Conservation (phyloP, 1,140 invertebrate genomes). For the Saxidomus purpurata region DNA sequence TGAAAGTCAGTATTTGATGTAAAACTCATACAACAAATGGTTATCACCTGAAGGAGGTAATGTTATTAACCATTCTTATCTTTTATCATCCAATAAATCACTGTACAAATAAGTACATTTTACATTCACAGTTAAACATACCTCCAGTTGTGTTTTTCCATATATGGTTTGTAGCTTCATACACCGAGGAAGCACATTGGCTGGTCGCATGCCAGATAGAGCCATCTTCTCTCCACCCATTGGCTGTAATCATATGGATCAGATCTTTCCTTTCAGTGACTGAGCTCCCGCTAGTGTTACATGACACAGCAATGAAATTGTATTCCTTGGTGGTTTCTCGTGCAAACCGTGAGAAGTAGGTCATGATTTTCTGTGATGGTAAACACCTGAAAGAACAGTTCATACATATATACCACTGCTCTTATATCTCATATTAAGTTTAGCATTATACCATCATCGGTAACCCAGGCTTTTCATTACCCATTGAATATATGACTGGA, state of each 20-base stretch:
- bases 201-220: conserved; percentile 81
- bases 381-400: conserved; percentile 74
- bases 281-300: conserved; percentile 73
- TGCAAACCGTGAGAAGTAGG: conserved; percentile 80
- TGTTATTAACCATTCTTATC: too few species aligned
- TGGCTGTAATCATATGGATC: conserved; percentile 81
- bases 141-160: conserved; percentile 76
- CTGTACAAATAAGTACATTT: too few species aligned
- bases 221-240: conserved; percentile 83
- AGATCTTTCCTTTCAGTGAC: conserved; percentile 77
- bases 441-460: too few species aligned
- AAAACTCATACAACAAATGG: too few species aligned
- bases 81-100: too few species aligned
- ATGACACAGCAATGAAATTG: conserved; percentile 82
- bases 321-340: conserved; percentile 79
- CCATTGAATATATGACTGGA: too few species aligned
- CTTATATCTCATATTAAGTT: too few species aligned
- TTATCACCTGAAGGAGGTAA: too few species aligned
- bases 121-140: too few species aligned
- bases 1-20: too few species aligned
- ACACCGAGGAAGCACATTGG: conserved; percentile 80
- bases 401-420: too few species aligned
- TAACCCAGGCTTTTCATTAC: too few species aligned
- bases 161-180: conserved; percentile 76
- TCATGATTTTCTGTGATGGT: conserved; percentile 80